Percentiles rank a stretch among this genome's conserved stretches.
Evolutionary conservation across 2,888 invertebrate genomes (phyloP).

Genomic region (Dexiosoma caninum): DNA sequence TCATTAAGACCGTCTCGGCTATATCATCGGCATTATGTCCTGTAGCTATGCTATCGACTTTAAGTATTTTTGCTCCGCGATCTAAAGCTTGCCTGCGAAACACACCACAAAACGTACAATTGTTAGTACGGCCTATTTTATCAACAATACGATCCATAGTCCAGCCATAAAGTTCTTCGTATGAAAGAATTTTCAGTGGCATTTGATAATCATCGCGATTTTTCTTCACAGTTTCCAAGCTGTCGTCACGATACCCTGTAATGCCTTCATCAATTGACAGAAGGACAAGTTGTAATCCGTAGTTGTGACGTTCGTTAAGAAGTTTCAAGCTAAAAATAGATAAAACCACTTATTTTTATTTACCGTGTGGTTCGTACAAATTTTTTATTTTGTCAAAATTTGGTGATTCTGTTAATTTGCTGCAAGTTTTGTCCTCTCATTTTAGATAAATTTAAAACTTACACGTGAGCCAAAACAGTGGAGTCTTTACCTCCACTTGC

Average conservation of each 20-base stretch:
- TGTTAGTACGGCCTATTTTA: conserved; percentile 91
- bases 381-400: no score
- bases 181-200: conserved; percentile 95
- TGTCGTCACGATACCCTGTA: conserved; percentile 96
- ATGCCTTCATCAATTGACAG: conserved; percentile 99
- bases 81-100: conserved; percentile 97
- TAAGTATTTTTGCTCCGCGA: conserved; percentile 91
- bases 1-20: conserved; percentile 99
- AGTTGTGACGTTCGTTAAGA: conserved; percentile 92
- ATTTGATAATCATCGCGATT: conserved; percentile 96
- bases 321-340: conserved; percentile 82
- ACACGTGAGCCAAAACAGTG: conserved; percentile 95
- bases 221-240: conserved; percentile 95
- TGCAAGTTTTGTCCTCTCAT: no score
- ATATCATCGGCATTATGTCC: conserved; percentile 99
- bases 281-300: conserved; percentile 92
- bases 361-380: no score
- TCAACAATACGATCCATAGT: conserved; percentile 99
- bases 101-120: conserved; percentile 97
- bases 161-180: conserved; percentile 99
- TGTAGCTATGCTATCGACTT: conserved; percentile 95
- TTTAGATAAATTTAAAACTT: no score
- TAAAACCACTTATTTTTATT: no score
- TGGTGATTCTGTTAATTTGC: no score
- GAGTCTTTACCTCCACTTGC: conserved; percentile 98